Base-by-base conservation (phyloP, 2,113 vertebrate genomes). In the Chelonoidis abingdonii region DNA sequence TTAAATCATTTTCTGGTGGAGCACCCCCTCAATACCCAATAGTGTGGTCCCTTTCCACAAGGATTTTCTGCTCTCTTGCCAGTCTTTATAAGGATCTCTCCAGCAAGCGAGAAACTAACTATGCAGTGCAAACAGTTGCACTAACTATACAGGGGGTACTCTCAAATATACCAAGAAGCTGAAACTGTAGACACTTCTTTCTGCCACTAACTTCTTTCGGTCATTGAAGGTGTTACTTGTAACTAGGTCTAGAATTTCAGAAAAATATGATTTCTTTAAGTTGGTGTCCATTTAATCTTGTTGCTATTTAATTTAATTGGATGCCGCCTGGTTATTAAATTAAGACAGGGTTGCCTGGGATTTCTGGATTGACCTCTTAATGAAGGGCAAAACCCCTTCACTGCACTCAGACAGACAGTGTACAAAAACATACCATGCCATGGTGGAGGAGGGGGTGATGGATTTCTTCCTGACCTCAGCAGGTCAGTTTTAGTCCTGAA, bases 181-280 rank as follows among this genome's bases (percentile, higher is more conserved):
- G 85, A 59, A 83, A 84, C 1, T 10, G 50, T 10, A 75, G 69
- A 29, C 38, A 3, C 69, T 5, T 10, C 69, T 72, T 72, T 38
- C n/a, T 21, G 44, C 57, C 1, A 0, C 35, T 79, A 11, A 41
- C 27, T 57, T 65, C 12, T 47, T 84, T 0, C 0, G 16, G 29
- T 17, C 9, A 7, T 69, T 69, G 47, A 4, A 8, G 0, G 0
- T 69, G 31, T 65, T n/a, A 65, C 3, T 2, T 0, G 41, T n/a
- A 41, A 31, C 57, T 0, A 5, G 22, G 22, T 7, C 22, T 41
- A 69, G 31, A 69, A 69, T 69, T 76, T 76, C 38, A 41, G 38
- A 44, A 38, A 76, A 76, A n/a, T 44, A 2, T 22, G 38, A 25
- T 44, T n/a, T 44, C 10, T 75, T 17, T 38, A 76, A 44, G 38